These are phyloP conservation scores for Orchestes rusci DNA, from an alignment of 2,888 invertebrate species.

Conservation along the genomic window DNA sequence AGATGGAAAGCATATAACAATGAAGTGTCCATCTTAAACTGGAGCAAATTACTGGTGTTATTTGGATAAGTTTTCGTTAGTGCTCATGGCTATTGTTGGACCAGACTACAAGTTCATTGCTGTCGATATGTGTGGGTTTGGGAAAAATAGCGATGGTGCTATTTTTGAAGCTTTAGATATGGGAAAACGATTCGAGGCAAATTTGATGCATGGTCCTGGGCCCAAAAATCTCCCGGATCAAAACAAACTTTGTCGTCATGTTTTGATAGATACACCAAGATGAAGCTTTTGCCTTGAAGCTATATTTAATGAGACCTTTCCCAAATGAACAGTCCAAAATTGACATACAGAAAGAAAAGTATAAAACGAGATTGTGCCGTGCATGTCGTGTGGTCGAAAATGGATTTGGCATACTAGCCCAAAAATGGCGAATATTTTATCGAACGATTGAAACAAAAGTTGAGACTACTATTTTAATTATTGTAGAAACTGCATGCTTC, in stretches of 20 bases:
- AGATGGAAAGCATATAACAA: slow-evolving; percentile 26
- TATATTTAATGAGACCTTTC: slow-evolving; percentile 27
- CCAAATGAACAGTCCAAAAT: slow-evolving; percentile 16
- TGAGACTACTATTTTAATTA: background rate
- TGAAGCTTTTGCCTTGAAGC: slow-evolving; percentile 27
- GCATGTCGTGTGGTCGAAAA: slow-evolving; percentile 5
- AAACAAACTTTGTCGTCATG: slow-evolving; percentile 18
- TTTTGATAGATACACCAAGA: slow-evolving; percentile 28
- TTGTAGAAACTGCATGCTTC: background rate
- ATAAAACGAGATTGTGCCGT: background rate
- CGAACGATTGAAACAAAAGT: slow-evolving; percentile 3
- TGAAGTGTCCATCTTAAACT: slow-evolving; percentile 24
- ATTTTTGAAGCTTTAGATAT: slow-evolving; percentile 21
- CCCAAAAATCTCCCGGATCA: slow-evolving; percentile 25
- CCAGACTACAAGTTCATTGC: slow-evolving; percentile 18
- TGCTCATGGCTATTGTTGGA: slow-evolving; percentile 21
- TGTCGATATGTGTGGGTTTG: slow-evolving; percentile 17
- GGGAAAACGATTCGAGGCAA: slow-evolving; percentile 22
- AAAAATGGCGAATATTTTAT: slow-evolving; percentile 4
- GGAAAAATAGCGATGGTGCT: slow-evolving; percentile 20
- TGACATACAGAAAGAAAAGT: slow-evolving; percentile 10
- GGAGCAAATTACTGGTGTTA: slow-evolving; percentile 24
- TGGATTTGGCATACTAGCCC: slow-evolving; percentile 1
- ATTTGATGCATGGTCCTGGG: slow-evolving; percentile 23
- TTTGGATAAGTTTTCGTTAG: slow-evolving; percentile 20